Percentiles rank a stretch among this genome's conserved stretches.
These are phyloP conservation scores for Grammomys dolichurus DNA, from an alignment of 2,113 vertebrate species.

Conservation along the genomic window DNA sequence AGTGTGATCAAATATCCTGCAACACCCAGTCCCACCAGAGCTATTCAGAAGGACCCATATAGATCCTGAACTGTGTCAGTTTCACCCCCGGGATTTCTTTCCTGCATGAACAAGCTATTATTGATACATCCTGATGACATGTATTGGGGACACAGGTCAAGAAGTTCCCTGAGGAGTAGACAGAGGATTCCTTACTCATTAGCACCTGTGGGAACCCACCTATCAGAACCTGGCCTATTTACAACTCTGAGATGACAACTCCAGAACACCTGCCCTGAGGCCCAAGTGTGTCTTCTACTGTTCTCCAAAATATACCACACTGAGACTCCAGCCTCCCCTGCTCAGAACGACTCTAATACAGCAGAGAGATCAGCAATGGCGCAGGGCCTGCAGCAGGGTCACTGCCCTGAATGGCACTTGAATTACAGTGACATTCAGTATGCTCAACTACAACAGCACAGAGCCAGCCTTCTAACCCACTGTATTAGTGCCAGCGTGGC, in stretches of 20 bases:
- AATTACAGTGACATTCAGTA: accelerated
- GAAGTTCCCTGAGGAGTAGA: no score
- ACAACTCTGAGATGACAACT: background rate
- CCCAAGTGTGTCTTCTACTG: no score
- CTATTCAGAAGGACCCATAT: background rate
- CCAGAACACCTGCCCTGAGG: background rate
- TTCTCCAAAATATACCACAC: background rate
- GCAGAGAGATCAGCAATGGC: accelerated
- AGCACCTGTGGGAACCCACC: accelerated
- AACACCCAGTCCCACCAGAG: background rate
- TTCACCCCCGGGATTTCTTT: background rate
- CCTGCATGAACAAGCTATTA: background rate
- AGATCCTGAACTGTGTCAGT: background rate
- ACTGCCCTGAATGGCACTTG: accelerated
- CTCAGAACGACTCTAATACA: accelerated
- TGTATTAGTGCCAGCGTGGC: accelerated
- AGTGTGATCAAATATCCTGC: no score
- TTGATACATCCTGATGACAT: background rate
- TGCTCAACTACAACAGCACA: background rate
- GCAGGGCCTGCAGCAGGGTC: background rate
- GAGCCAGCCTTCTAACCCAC: background rate
- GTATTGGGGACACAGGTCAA: accelerated
- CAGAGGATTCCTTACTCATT: background rate
- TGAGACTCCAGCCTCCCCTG: background rate
- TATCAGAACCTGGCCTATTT: background rate